Conservation (phyloP, 2,888 invertebrate genomes). For the Lottia scabra region DNA sequence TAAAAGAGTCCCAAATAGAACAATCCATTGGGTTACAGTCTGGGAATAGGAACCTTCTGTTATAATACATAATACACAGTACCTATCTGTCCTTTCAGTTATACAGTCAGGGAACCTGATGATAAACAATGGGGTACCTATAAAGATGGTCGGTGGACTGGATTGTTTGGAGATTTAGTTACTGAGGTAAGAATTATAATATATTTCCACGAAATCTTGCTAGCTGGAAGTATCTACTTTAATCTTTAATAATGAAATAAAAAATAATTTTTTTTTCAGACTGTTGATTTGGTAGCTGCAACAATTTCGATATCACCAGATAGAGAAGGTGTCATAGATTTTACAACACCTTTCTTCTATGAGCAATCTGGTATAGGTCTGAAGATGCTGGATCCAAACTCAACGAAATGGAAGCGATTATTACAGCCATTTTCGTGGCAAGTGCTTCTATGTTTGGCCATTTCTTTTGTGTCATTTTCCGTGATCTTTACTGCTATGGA, state of each 20-base stretch:
- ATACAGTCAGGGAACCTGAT: constrained; percentile 20
- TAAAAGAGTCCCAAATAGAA: no score
- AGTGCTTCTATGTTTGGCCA: constrained; percentile 41
- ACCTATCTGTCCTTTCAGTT: constrained; percentile 24
- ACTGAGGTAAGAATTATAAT: constrained; percentile 33
- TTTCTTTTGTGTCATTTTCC: constrained; percentile 35
- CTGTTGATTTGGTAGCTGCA: constrained; percentile 85
- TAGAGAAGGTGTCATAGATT: constrained; percentile 88
- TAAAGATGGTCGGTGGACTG: constrained; percentile 36
- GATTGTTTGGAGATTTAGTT: constrained; percentile 41
- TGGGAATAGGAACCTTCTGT: no score
- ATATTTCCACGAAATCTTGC: not conserved
- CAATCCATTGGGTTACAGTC: no score
- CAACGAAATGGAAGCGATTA: constrained; percentile 44
- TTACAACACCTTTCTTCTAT: constrained; percentile 80
- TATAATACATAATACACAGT: no score
- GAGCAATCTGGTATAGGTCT: constrained; percentile 45
- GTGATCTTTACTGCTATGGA: constrained; percentile 44
- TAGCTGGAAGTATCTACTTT: no score
- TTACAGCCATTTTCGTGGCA: constrained; percentile 48
- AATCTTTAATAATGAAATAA: no score
- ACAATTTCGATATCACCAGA: constrained; percentile 91
- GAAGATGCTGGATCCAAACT: constrained; percentile 41
- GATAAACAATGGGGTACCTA: constrained; percentile 37
- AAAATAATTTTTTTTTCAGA: constrained; percentile 71